A percentile compares a stretch with the other conserved stretches of the same genome.
Evolutionary conservation across 2,797 vertebrate genomes (phyloP).

Genomic region (Aratinga solstitialis): DNA sequence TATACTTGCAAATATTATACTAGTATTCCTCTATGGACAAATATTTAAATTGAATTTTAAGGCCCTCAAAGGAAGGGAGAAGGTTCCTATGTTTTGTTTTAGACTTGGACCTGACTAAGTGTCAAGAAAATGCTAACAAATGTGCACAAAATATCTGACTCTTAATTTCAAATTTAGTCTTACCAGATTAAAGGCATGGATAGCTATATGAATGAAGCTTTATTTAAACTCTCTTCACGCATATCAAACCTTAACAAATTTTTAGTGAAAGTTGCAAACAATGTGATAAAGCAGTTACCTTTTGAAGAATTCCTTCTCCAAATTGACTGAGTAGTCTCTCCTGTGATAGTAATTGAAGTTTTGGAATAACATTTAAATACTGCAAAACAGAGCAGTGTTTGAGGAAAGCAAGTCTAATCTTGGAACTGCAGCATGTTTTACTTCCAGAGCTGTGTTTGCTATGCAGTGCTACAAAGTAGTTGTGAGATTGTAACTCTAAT

Average conservation of each 20-base stretch:
- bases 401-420: neutral
- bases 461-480: neutral
- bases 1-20: neutral
- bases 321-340: neutral
- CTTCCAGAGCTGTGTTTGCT: neutral
- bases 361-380: neutral
- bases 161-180: rapidly evolving
- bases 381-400: neutral
- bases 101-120: neutral
- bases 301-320: neutral
- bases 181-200: neutral
- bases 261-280: neutral
- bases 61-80: neutral
- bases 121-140: neutral
- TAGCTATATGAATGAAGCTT: neutral
- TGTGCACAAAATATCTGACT: neutral
- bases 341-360: neutral
- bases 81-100: neutral
- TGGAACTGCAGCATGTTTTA: neutral
- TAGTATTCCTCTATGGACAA: neutral
- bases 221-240: neutral
- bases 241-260: neutral
- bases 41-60: neutral
- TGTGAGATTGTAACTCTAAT: neutral
- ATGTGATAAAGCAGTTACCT: neutral